These are phyloP conservation scores for Sceloporus tristichus DNA, from an alignment of 2,113 vertebrate species.

Conservation along the genomic window DNA sequence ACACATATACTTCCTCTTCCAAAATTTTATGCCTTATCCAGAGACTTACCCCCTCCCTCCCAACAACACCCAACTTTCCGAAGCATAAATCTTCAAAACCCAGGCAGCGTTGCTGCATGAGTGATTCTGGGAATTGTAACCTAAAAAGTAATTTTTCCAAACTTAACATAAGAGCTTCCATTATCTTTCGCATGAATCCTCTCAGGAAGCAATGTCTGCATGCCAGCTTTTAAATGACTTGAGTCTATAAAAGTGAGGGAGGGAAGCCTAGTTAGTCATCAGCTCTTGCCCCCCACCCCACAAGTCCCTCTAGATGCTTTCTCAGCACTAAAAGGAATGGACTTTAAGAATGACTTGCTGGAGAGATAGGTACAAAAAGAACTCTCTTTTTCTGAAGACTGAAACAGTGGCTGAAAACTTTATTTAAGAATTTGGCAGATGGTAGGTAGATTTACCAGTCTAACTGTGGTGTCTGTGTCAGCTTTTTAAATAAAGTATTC, in stretches of 20 bases:
- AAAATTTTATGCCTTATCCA: too few species aligned
- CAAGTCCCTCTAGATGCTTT: neutral
- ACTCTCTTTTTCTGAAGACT: slow-evolving; percentile 20
- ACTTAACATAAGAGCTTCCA: neutral
- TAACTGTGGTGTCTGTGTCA: slow-evolving; percentile 49
- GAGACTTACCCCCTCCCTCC: too few species aligned
- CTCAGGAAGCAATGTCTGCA: slow-evolving; percentile 16
- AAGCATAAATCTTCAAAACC: too few species aligned
- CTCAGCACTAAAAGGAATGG: slow-evolving; percentile 9
- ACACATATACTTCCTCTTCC: neutral
- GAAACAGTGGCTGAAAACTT: slow-evolving; percentile 56
- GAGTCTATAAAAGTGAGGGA: slow-evolving; percentile 7
- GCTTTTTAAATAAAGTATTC: slow-evolving; percentile 70
- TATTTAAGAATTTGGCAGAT: slow-evolving; percentile 50
- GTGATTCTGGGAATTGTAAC: too few species aligned
- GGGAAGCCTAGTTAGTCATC: slow-evolving; percentile 11
- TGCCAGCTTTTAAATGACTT: slow-evolving; percentile 33
- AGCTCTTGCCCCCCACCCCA: neutral
- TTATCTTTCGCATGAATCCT: slow-evolving; percentile 1
- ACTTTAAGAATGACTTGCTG: slow-evolving; percentile 45
- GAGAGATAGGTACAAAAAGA: slow-evolving; percentile 46
- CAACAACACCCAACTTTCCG: too few species aligned
- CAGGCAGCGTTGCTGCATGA: too few species aligned
- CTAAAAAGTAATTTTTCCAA: too few species aligned
- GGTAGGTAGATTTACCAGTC: slow-evolving; percentile 56